phyloP scores from a whole-genome alignment of 2,113 vertebrate genomes.

The Gymnocephalus cernua region DNA sequence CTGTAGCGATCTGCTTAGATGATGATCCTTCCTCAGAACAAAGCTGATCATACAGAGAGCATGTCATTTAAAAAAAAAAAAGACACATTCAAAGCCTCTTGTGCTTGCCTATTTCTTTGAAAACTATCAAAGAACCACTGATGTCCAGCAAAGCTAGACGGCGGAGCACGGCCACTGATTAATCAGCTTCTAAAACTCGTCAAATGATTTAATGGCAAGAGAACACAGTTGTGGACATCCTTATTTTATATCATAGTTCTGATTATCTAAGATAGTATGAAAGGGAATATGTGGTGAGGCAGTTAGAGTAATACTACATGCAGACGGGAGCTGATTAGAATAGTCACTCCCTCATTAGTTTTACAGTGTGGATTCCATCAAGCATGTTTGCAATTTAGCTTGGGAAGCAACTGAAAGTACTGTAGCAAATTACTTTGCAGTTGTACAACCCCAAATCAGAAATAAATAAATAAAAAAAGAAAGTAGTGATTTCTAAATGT shows the following conservation, averaged over 20 bases:
- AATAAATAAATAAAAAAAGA: no score
- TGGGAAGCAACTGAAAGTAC: not conserved
- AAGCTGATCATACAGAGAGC: slow-evolving; percentile 11
- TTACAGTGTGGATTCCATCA: not conserved
- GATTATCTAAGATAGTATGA: slow-evolving; percentile 7
- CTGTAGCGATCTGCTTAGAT: not conserved
- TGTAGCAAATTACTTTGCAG: not conserved
- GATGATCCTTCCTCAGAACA: slow-evolving; percentile 1
- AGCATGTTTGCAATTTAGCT: not conserved
- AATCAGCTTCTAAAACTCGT: not conserved
- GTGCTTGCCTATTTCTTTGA: slow-evolving; percentile 8
- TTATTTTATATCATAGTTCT: slow-evolving; percentile 13
- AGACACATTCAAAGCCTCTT: slow-evolving; percentile 10
- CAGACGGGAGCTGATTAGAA: slow-evolving; percentile 17
- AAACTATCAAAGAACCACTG: not conserved
- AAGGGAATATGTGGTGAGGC: slow-evolving; percentile 8
- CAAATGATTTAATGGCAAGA: slow-evolving; percentile 4
- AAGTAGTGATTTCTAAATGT: no score
- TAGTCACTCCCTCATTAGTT: slow-evolving; percentile 4
- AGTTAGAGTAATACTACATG: not conserved
- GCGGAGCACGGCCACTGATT: slow-evolving; percentile 8
- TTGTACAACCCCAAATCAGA: no score
- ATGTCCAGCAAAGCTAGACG: slow-evolving; percentile 20
- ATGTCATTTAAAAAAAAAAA: not conserved
- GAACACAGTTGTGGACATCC: slow-evolving; percentile 12